phyloP scores from a whole-genome alignment of 2,888 invertebrate species.

The Eupithecia centaureata region DNA sequence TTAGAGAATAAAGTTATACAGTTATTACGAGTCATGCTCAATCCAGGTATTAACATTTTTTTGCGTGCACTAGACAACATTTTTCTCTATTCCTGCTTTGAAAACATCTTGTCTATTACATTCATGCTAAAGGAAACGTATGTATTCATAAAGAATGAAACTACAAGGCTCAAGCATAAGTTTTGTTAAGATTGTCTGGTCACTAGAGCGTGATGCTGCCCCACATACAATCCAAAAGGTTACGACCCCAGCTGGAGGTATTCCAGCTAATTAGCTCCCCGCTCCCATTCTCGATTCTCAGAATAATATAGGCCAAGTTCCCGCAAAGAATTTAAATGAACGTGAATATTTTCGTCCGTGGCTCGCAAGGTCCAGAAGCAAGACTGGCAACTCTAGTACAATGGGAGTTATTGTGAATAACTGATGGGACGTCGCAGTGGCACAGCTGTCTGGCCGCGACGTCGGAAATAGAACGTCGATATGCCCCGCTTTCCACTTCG shows the following conservation, averaged over 20 bases:
- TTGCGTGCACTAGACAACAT: neutral
- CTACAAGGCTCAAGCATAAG: neutral
- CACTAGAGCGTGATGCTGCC: neutral
- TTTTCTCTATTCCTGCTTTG: neutral
- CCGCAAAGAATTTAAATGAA: conserved; percentile 28
- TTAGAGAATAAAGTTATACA: neutral
- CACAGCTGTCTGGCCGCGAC: conserved; percentile 57
- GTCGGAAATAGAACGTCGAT: conserved; percentile 67
- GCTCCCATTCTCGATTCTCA: conserved; percentile 27
- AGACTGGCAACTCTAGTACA: conserved; percentile 42
- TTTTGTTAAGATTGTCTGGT: neutral
- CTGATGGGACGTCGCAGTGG: conserved; percentile 60
- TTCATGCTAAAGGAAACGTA: neutral
- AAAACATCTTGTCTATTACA: neutral
- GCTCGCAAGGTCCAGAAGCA: conserved; percentile 44
- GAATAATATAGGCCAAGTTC: conserved; percentile 37
- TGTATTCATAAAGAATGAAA: neutral
- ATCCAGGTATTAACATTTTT: no score
- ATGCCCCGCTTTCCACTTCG: conserved; percentile 41
- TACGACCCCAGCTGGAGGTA: conserved; percentile 17
- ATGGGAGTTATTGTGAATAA: conserved; percentile 60
- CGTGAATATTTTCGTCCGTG: conserved; percentile 41
- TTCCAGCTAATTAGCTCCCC: conserved; percentile 30
- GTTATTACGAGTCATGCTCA: no score
- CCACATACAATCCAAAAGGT: conserved; percentile 5